Conservation (phyloP, 2,888 invertebrate species). For the Panopea generosa region DNA sequence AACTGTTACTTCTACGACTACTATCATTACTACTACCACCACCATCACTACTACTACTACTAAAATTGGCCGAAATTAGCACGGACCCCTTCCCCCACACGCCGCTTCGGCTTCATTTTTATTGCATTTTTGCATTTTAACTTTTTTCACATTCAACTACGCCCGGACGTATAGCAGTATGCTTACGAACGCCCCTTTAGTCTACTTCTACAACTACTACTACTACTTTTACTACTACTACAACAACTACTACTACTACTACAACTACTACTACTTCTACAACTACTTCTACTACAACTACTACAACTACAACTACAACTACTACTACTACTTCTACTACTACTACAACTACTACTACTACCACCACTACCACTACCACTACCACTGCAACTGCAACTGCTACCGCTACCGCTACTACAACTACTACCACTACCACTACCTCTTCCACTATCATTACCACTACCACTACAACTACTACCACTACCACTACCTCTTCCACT, state of each 20-base stretch:
- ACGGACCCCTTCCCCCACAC: no score
- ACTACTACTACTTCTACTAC: neutral
- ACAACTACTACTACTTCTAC: constrained; percentile 1
- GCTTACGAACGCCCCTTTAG: no score
- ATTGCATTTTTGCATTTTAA: no score
- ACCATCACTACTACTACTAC: no score
- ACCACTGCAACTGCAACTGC: constrained; percentile 27
- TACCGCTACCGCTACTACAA: constrained; percentile 22
- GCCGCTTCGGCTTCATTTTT: no score
- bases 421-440: constrained; percentile 17
- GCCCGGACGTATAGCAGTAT: no score
- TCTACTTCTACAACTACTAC: neutral
- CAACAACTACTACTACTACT: neutral
- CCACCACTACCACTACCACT: constrained; percentile 3
- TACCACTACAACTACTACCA: constrained; percentile 13
- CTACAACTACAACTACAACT: neutral
- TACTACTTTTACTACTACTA: neutral
- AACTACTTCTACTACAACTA: neutral
- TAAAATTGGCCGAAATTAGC: no score
- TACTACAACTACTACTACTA: constrained; percentile 22
- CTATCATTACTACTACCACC: no score
- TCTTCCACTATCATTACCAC: no score
- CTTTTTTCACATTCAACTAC: no score
- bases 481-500: no score
- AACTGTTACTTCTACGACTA: no score